Evolutionary conservation across 2,888 invertebrate genomes (phyloP).

Genomic region (Phyllotreta striolata): DNA sequence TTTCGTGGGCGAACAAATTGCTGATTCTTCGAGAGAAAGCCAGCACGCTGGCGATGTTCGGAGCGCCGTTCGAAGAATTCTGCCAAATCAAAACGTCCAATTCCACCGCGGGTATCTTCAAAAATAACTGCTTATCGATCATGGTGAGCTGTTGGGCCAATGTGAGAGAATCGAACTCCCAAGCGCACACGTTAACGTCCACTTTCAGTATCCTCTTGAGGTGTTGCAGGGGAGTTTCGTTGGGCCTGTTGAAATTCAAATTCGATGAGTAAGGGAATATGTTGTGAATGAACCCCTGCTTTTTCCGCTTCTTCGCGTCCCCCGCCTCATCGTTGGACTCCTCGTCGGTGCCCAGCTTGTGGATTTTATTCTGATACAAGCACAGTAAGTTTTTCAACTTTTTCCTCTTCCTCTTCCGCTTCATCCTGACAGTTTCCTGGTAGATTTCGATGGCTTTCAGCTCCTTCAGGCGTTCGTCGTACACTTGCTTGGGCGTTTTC

Average conservation of each 20-base stretch:
- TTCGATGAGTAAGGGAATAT: slow-evolving; percentile 41
- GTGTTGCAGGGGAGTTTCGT: slow-evolving; percentile 55
- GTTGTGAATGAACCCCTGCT: slow-evolving; percentile 43
- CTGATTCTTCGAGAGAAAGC: slow-evolving; percentile 65
- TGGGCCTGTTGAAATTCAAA: slow-evolving; percentile 35
- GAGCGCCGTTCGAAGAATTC: slow-evolving; percentile 62
- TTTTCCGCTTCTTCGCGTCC: slow-evolving; percentile 39
- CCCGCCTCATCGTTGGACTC: slow-evolving; percentile 39
- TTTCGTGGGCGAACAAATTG: slow-evolving; percentile 63
- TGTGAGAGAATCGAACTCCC: slow-evolving; percentile 66
- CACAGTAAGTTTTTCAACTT: slow-evolving; percentile 38
- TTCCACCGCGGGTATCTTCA: slow-evolving; percentile 62
- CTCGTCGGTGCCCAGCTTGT: slow-evolving; percentile 42
- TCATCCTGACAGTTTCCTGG: slow-evolving; percentile 38
- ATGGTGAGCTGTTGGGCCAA: slow-evolving; percentile 65
- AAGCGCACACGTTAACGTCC: slow-evolving; percentile 60
- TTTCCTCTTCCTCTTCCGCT: slow-evolving; percentile 36
- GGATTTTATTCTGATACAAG: slow-evolving; percentile 32
- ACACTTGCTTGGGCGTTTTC: slow-evolving; percentile 60
- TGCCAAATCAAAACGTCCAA: slow-evolving; percentile 60
- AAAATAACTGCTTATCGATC: slow-evolving; percentile 65
- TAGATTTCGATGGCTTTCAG: slow-evolving; percentile 48
- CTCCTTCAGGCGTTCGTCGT: slow-evolving; percentile 59
- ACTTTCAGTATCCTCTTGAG: slow-evolving; percentile 59
- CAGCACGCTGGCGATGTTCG: slow-evolving; percentile 63